Evolutionary conservation across 1,140 invertebrate genomes (phyloP), one percentile per base, ranked within the genome.

Genomic region (Musca vetustissima): DNA sequence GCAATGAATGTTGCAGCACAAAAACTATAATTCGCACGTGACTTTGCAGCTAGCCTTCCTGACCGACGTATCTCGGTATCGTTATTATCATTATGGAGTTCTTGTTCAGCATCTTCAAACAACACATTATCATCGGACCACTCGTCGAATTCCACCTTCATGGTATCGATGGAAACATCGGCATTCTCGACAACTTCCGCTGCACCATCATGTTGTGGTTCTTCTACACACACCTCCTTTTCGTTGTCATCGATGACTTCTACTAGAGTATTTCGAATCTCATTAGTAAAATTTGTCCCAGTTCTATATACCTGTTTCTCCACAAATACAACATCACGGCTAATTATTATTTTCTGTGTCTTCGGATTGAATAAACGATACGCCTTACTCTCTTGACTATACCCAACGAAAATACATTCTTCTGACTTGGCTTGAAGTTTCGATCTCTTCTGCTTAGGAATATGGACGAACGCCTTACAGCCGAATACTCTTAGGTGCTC

Each of bases 391-490:
- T 74, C 53, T 13, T 70, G 72, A 47, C 69, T 65, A 66, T 79
- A 81, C 13, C 77, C 79, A 17, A 82, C 57, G 57, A 84, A 71
- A 3, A 78, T 71, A 47, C 74, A 73, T 67, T 75, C 64, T 47
- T 49, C 52, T 15, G 74, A 73, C 65, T 73, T 73, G 13, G 52
- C 22, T 22, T 74, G 70, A 22, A 76, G 74, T 68, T 82, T 80
- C 11, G 66, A 55, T 66, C 65, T 48, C 50, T 70, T 73, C 25
- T 73, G 52, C 24, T 74, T 70, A 15, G 70, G 74, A 47, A 73
- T 64, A 57, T 77, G 49, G 25, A 72, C 61, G 50, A 68, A 64
- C 21, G 67, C 53, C 50, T 68, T 69, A 21, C 67, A 61, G 2
- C 66, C 70, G 59, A 71, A 71, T 9, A 68, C 43, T 11, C 61